Percentiles rank a stretch among this genome's conserved stretches.
These are phyloP conservation scores for Coregonus suidteri DNA, from an alignment of 2,797 vertebrate genomes.

Conservation along the genomic window DNA sequence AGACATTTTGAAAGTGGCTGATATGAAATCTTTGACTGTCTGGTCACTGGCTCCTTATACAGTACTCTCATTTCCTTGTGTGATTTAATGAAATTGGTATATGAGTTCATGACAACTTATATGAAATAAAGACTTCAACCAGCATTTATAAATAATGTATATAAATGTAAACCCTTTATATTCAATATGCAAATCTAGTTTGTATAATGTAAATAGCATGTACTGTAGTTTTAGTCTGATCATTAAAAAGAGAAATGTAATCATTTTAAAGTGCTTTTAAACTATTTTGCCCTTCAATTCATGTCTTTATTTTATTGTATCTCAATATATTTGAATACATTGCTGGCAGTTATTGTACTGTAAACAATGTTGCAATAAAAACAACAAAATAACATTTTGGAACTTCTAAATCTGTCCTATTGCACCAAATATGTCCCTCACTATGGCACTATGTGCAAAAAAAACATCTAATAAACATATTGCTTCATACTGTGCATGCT, in stretches of 20 bases:
- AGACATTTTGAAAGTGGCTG: constrained; percentile 50
- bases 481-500: no score
- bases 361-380: constrained; percentile 81
- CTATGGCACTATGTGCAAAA: not conserved
- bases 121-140: constrained; percentile 71
- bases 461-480: no score
- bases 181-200: constrained; percentile 81
- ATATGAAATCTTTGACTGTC: constrained; percentile 48
- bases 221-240: constrained; percentile 72
- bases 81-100: constrained; percentile 63
- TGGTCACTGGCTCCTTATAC: constrained; percentile 29
- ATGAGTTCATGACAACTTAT: constrained; percentile 64
- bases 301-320: constrained; percentile 79
- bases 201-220: constrained; percentile 83
- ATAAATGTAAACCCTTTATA: constrained; percentile 84
- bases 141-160: constrained; percentile 83
- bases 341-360: constrained; percentile 78
- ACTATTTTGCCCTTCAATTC: constrained; percentile 69
- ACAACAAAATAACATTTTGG: constrained; percentile 63
- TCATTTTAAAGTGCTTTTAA: constrained; percentile 80
- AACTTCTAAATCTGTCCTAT: not conserved
- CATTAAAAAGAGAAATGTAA: constrained; percentile 69
- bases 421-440: not conserved
- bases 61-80: constrained; percentile 34
- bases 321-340: constrained; percentile 80